Conservation (phyloP, 1,140 invertebrate species). For the Oscheius sp. region DNA sequence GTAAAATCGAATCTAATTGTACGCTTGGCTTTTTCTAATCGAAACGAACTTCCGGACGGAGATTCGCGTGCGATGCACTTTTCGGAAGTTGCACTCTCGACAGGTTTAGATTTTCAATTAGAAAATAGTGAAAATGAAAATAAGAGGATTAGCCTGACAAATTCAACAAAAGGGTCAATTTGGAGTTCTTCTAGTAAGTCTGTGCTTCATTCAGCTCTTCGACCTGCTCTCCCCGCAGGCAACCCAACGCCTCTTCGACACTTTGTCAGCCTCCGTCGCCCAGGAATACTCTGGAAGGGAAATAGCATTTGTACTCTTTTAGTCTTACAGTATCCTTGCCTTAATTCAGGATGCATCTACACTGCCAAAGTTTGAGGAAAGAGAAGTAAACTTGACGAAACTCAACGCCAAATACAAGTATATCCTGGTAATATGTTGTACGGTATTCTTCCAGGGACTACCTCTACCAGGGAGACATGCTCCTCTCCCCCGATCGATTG, state of each 20-base stretch:
- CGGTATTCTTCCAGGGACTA: background rate
- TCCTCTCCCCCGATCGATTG: background rate
- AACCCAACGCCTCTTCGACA: background rate
- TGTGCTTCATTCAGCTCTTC: background rate
- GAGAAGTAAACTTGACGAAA: background rate
- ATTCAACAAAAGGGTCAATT: background rate
- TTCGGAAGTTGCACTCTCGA: too few relatives aligned
- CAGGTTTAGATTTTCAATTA: too few relatives aligned
- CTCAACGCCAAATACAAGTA: background rate
- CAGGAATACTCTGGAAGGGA: background rate
- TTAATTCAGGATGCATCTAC: background rate
- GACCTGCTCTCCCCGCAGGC: background rate
- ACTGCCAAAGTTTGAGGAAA: background rate
- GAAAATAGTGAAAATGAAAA: background rate
- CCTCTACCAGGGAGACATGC: constrained; percentile 1
- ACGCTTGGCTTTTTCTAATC: too few relatives aligned
- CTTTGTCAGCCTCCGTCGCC: background rate
- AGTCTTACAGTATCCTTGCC: background rate
- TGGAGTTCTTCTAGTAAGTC: background rate
- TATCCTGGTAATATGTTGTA: too few relatives aligned
- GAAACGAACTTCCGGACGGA: too few relatives aligned
- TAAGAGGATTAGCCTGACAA: background rate
- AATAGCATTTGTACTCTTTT: background rate
- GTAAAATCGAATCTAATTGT: too few relatives aligned
- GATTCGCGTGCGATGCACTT: too few relatives aligned